These are phyloP conservation scores for Phoxinus dragarum DNA, from an alignment of 2,797 vertebrate genomes.

Conservation along the genomic window DNA sequence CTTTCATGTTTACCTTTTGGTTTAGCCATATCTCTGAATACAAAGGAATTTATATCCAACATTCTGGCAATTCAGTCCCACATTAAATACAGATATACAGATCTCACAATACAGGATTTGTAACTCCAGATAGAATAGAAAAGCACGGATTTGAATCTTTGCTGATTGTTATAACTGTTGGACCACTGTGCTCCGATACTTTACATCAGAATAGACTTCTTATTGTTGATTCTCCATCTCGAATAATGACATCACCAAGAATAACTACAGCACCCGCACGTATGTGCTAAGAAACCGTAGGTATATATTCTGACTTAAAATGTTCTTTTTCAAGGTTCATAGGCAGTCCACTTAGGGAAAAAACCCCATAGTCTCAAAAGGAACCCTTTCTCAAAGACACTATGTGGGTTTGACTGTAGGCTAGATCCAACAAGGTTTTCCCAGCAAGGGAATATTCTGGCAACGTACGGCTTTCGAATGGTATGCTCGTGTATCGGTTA, in stretches of 20 bases:
- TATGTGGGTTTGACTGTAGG: slow-evolving; percentile 26
- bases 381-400: slow-evolving; percentile 22
- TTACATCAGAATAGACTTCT: slow-evolving; percentile 7
- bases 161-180: slow-evolving; percentile 70
- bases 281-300: slow-evolving; percentile 39
- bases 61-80: slow-evolving; percentile 67
- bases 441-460: slow-evolving; percentile 24
- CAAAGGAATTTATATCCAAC: slow-evolving; percentile 74
- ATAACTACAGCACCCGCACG: slow-evolving; percentile 36
- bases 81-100: slow-evolving; percentile 77
- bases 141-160: slow-evolving; percentile 73
- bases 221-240: slow-evolving; percentile 25
- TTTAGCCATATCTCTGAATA: slow-evolving; percentile 75
- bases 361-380: slow-evolving; percentile 1
- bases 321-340: slow-evolving; percentile 23
- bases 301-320: slow-evolving; percentile 10
- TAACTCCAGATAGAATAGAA: slow-evolving; percentile 76
- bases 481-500: slow-evolving; percentile 21
- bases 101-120: slow-evolving; percentile 69
- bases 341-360: slow-evolving; percentile 37
- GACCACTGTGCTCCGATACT: slow-evolving; percentile 71
- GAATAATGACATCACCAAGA: slow-evolving; percentile 49
- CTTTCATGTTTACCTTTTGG: slow-evolving; percentile 73
- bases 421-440: slow-evolving; percentile 32
- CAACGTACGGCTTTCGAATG: neutral